Conservation (phyloP, 2,888 invertebrate species). For the Norana najaformis region DNA sequence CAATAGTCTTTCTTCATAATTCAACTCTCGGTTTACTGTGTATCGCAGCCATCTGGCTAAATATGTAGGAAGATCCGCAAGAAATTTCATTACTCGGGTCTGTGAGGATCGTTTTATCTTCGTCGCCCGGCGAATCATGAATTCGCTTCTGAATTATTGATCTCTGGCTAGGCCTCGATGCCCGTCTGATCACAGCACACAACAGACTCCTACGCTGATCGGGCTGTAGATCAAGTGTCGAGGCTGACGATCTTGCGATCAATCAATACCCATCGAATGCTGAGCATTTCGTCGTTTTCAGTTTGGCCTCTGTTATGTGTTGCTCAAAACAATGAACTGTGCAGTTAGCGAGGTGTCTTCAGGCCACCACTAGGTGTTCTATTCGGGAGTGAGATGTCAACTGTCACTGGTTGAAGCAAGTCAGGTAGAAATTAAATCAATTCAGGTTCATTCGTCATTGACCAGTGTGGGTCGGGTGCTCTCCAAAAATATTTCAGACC, state of each 20-base stretch:
- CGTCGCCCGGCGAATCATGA: neutral
- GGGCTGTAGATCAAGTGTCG: neutral
- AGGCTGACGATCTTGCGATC: neutral
- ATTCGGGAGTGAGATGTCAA: too few species aligned
- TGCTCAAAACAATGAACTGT: too few species aligned
- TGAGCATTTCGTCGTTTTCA: neutral
- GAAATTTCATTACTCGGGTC: neutral
- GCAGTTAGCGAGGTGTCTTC: too few species aligned
- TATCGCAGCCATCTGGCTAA: neutral
- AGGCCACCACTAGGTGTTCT: too few species aligned
- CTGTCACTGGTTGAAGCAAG: too few species aligned
- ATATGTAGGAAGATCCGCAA: neutral
- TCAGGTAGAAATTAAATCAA: too few species aligned
- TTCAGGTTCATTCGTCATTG: too few species aligned
- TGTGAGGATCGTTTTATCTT: slow-evolving; percentile 5
- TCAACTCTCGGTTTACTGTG: neutral
- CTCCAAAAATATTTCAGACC: too few species aligned
- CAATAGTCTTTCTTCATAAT: neutral
- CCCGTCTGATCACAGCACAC: neutral
- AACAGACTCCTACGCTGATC: neutral
- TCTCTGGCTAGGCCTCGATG: neutral
- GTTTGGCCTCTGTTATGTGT: too few species aligned
- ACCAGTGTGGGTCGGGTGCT: too few species aligned
- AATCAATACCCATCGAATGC: neutral
- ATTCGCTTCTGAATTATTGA: neutral